Base-by-base conservation (phyloP, 2,888 invertebrate genomes). In the Baccha elongata region DNA sequence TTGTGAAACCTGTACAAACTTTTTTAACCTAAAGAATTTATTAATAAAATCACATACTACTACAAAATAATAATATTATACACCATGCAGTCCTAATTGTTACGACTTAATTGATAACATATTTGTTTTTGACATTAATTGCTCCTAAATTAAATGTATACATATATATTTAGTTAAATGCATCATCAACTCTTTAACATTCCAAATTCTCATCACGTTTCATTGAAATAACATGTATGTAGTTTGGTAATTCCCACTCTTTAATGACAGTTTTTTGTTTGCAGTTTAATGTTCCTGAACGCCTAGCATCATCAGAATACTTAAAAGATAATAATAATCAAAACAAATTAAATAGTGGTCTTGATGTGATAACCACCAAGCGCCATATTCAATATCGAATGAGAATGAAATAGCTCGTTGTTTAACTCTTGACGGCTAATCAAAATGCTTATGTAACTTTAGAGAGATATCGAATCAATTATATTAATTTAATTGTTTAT, bases 401-500 rank as follows among this genome's bases (percentile, higher is more conserved):
- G 32, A 29, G 32, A n/a, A 32, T 19, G 4, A 40, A 40, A 40
- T 15, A 58, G 55, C 15, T 23, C n/a, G 13, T n/a, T 40, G n/a
- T 40, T 17, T 26, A 50, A 29, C 44, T 42, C 19, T 60, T 68
- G 67, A 42, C 26, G 37, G 35, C 17, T 6, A 1, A n/a, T 53
- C 58, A 17, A 46, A 40, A 53, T 53, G 40, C 46, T 68, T 35
- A 52, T 53, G 67, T 32, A 62, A 52, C 67, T 37, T 19, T 62
- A 58, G 11, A 6, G 1, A 32, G 17, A 42, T 17, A 37, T 58
- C 17, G 44, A 71, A 52, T 52, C 69, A 81, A 71, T 65, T 75
- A 71, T 23, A 75, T 75, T 71, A 75, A 81, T 46, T 71, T 35
- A 62, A 55, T 21, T 67, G 19, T 55, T 53, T 60, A 53, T 50